These are phyloP conservation scores for Cossypha caffra DNA, from an alignment of 2,797 vertebrate genomes.

Conservation along the genomic window DNA sequence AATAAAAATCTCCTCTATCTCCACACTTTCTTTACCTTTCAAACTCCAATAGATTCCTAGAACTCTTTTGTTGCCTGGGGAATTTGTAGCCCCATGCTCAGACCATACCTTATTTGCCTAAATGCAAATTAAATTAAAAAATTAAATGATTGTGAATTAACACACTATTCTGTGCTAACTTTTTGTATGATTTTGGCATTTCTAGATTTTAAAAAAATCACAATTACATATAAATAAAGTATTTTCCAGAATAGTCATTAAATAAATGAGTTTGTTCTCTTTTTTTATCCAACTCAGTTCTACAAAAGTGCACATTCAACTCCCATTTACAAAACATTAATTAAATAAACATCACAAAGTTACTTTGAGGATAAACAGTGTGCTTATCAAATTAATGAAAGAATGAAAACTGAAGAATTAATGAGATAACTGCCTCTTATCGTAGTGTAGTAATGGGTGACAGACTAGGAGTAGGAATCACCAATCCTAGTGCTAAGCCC, in stretches of 20 bases:
- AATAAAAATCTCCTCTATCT: neutral
- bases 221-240: neutral
- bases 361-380: neutral
- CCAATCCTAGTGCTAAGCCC: accelerated
- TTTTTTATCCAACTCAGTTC: neutral
- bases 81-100: neutral
- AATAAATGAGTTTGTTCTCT: neutral
- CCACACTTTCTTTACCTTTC: neutral
- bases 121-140: neutral
- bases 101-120: neutral
- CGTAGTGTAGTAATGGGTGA: neutral
- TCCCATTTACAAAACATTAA: neutral
- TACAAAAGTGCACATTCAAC: neutral
- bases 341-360: neutral
- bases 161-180: neutral
- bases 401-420: neutral
- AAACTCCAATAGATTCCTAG: neutral
- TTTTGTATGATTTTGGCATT: neutral
- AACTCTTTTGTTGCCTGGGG: neutral
- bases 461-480: neutral
- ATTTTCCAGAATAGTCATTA: neutral
- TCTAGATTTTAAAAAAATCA: neutral
- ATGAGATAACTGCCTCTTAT: neutral
- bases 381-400: neutral
- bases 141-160: neutral